Conservation (phyloP, 2,888 invertebrate species). For the Cosmia pyralina region DNA sequence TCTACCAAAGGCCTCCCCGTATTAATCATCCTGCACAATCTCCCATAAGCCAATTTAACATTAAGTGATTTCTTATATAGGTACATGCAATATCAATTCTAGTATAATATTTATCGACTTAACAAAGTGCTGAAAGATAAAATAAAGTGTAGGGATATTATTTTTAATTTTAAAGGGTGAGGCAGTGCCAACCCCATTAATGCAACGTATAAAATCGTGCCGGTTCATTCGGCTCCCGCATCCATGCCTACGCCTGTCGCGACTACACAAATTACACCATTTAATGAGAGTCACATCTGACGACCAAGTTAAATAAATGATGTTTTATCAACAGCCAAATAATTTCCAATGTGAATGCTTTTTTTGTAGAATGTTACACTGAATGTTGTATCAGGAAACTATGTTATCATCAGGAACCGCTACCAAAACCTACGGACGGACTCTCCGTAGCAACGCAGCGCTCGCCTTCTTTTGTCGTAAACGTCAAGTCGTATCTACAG, state of each 20-base stretch:
- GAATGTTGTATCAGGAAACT: too few species aligned
- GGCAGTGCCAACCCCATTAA: slow-evolving; percentile 30
- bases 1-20: too few species aligned
- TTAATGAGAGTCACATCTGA: slow-evolving; percentile 39
- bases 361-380: not conserved
- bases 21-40: too few species aligned
- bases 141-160: too few species aligned
- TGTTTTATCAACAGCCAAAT: slow-evolving; percentile 38
- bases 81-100: too few species aligned
- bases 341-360: not conserved
- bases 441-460: not conserved
- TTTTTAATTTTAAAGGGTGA: too few species aligned
- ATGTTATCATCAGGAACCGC: not conserved
- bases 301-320: slow-evolving; percentile 30
- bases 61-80: too few species aligned
- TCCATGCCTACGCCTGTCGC: slow-evolving; percentile 27
- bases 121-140: too few species aligned
- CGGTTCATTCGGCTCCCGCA: slow-evolving; percentile 48
- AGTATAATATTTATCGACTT: too few species aligned
- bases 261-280: slow-evolving; percentile 40
- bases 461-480: not conserved
- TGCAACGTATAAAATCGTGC: slow-evolving; percentile 41
- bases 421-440: not conserved
- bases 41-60: too few species aligned
- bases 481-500: too few species aligned